Percentiles rank a stretch among this genome's conserved stretches.
Conservation (phyloP, 2,113 vertebrate species). For the Amphiprion percula region DNA sequence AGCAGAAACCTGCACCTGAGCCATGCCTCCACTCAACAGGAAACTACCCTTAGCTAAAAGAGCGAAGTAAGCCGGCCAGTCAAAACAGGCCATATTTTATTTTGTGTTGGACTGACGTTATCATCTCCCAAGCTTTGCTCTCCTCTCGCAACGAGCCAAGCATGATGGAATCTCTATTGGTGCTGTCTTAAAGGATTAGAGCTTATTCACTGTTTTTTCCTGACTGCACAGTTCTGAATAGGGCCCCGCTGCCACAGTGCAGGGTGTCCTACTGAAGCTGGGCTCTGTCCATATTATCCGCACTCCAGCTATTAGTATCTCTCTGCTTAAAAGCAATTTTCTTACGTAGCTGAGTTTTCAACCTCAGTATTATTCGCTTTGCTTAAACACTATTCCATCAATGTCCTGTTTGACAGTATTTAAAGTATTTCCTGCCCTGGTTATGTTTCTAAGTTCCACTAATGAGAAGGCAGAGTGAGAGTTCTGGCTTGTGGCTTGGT, state of each 20-base stretch:
- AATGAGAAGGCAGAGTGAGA: constrained; percentile 65
- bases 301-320: constrained; percentile 15
- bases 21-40: constrained; percentile 65
- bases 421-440: constrained; percentile 45
- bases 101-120: constrained; percentile 69
- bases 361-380: neutral
- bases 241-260: constrained; percentile 55
- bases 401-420: constrained; percentile 33
- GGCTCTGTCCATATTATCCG: constrained; percentile 30
- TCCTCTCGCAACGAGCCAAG: constrained; percentile 70
- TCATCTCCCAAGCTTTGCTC: constrained; percentile 67
- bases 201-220: constrained; percentile 68
- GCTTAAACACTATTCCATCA: constrained; percentile 9
- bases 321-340: constrained; percentile 21
- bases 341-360: neutral
- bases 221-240: constrained; percentile 70
- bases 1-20: constrained; percentile 58
- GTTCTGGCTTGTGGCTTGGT: constrained; percentile 50
- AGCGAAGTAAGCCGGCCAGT: constrained; percentile 70
- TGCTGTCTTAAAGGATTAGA: constrained; percentile 78
- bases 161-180: constrained; percentile 77
- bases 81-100: constrained; percentile 79
- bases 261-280: constrained; percentile 52
- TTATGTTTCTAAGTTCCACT: constrained; percentile 47
- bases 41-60: constrained; percentile 66